Base-by-base conservation (phyloP, 2,888 invertebrate species). In the Argyra leucocephala region DNA sequence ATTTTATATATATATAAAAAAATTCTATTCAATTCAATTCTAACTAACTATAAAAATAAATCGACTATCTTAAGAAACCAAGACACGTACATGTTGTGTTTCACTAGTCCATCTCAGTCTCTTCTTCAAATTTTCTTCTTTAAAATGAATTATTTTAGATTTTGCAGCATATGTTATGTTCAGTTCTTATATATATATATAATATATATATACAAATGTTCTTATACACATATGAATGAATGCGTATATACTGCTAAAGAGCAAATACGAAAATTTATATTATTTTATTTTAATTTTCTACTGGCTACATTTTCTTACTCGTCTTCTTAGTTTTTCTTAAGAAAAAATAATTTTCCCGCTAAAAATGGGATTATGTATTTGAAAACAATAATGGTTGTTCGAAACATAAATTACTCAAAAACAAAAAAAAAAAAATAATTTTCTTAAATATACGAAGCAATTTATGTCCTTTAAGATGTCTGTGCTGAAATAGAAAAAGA, bases 311-410 rank as follows among this genome's bases (percentile, higher is more conserved):
- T 31, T 48, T 48, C 48, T 18, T 18, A 48, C 48, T 18, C 18
- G 18, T 48, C 18, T 48, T 48, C 12, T 48, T 48, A 48, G 18
- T 48, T 48, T 18, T 9, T 48, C 15, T 48, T 48, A 9, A 26
- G 26, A 6, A 18, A 48, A 48, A 48, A 18, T 48, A 18, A 48
- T 48, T 48, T 48, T 48, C 48, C 48, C 18, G 48, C 48, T 18
- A 48, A 48, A n/a, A 48, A 48, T 48, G 48, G n/a, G 48, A 48
- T 48, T 48, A 48, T 48, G 48, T 48, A 48, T 48, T 48, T 48
- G 48, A 48, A 48, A 48, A 48, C 48, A 48, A 48, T 48, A 18
- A 48, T 48, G 48, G 48, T 48, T 48, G 48, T 48, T 48, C 48
- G 48, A 48, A 48, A 48, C 48, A 48, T 48, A 48, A 48, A 48